Percentiles rank a stretch among this genome's conserved stretches.
Evolutionary conservation across 2,797 vertebrate species (phyloP).

Genomic region (Triplophysa yarkandensis): DNA sequence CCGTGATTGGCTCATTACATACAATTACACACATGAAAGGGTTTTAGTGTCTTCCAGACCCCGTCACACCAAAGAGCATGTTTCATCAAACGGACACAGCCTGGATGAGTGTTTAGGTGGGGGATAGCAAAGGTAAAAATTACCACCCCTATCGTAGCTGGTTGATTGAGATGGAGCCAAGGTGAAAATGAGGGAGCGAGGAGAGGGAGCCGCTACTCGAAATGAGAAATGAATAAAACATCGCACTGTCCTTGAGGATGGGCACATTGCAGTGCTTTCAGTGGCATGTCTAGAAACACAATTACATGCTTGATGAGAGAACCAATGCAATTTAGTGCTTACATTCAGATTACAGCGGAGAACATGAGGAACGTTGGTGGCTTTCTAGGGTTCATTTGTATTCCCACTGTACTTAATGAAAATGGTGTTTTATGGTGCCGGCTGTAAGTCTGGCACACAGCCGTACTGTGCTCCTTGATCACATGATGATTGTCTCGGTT

Average conservation of each 20-base stretch:
- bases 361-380: conserved; percentile 29
- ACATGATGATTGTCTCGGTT: neutral
- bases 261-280: conserved; percentile 39
- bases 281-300: conserved; percentile 55
- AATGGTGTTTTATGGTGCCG: conserved; percentile 42
- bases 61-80: conserved; percentile 31
- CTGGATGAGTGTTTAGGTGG: conserved; percentile 30
- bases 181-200: neutral
- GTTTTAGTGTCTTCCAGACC: conserved; percentile 41
- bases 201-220: neutral
- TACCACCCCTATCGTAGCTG: conserved; percentile 39
- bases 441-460: conserved; percentile 7
- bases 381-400: conserved; percentile 49
- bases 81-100: conserved; percentile 31
- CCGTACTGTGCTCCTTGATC: neutral
- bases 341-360: conserved; percentile 56
- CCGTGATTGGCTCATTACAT: conserved; percentile 40
- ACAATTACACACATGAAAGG: conserved; percentile 52
- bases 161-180: conserved; percentile 37
- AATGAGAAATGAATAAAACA: conserved; percentile 57
- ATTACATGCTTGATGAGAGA: conserved; percentile 54
- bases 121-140: conserved; percentile 27
- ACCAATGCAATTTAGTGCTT: conserved; percentile 52
- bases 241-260: conserved; percentile 50
- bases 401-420: conserved; percentile 51